Conservation (phyloP, 2,113 vertebrate genomes). For the Nipponia nippon region DNA sequence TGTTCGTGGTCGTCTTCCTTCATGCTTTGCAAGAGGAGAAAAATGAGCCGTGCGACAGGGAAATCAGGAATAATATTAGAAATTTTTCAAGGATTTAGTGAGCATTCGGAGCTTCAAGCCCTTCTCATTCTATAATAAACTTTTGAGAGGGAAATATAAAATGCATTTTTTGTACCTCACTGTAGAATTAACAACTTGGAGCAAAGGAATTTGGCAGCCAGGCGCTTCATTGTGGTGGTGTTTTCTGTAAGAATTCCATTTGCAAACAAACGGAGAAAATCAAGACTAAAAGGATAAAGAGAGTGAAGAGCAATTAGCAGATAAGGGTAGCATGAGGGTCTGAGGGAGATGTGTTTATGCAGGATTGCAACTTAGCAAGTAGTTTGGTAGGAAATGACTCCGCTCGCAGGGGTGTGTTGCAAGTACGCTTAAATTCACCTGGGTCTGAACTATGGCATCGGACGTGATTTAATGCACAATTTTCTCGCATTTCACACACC, state of each 20-base stretch:
- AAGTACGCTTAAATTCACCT: not conserved
- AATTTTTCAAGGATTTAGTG: not conserved
- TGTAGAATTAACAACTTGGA: not conserved
- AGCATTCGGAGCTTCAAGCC: not conserved
- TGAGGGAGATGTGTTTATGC: not conserved
- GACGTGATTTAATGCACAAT: not conserved
- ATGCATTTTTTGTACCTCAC: not conserved
- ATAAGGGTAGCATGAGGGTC: not conserved
- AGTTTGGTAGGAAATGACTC: not conserved
- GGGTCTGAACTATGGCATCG: not conserved
- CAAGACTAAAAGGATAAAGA: not conserved
- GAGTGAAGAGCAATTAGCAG: not conserved
- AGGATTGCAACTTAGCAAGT: not conserved
- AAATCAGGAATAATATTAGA: not conserved
- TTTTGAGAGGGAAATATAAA: not conserved
- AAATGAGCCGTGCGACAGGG: not conserved
- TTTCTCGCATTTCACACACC: not conserved
- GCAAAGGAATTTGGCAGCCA: not conserved
- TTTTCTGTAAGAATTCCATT: not conserved
- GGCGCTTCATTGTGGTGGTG: not conserved
- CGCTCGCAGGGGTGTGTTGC: not conserved
- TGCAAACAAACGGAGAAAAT: not conserved
- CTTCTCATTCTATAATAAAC: not conserved
- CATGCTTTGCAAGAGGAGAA: not conserved
- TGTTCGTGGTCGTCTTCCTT: not conserved